phyloP scores from a whole-genome alignment of 2,113 vertebrate genomes.

The Bagarius yarrelli region DNA sequence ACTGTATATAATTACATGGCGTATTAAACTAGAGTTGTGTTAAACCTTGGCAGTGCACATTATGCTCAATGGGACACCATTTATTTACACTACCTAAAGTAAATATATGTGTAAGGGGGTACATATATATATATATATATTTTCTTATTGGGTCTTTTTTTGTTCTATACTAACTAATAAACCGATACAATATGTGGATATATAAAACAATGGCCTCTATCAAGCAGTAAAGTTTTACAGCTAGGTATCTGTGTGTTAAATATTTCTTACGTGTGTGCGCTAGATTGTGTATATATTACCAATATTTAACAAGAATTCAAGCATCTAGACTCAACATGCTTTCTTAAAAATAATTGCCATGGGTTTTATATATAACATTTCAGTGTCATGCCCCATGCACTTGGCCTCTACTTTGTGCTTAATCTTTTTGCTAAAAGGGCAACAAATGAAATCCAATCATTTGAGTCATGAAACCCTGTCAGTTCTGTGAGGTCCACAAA shows the following conservation, averaged over 20 bases:
- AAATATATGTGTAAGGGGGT: too few species aligned
- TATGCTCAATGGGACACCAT: too few species aligned
- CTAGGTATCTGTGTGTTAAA: neutral
- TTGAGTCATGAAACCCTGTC: constrained; percentile 36
- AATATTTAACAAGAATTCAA: neutral
- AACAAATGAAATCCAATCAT: constrained; percentile 17
- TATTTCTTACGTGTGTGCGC: neutral
- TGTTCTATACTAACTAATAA: too few species aligned
- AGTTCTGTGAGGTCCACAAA: constrained; percentile 25
- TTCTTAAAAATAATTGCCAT: neutral
- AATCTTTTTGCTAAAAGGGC: constrained; percentile 18
- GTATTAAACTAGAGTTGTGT: neutral
- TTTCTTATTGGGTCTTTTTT: neutral
- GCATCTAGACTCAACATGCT: neutral
- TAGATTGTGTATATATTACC: neutral
- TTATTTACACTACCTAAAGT: too few species aligned
- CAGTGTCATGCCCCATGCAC: neutral
- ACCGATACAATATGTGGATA: neutral
- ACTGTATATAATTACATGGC: neutral
- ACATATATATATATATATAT: too few species aligned
- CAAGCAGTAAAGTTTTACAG: neutral
- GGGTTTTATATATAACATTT: neutral
- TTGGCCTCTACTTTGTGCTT: neutral
- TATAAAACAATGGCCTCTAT: neutral
- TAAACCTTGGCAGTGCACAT: neutral